Evolutionary conservation across 2,113 vertebrate genomes (phyloP), one percentile per base, ranked within the genome.

Genomic region (Lasiurus cinereus): DNA sequence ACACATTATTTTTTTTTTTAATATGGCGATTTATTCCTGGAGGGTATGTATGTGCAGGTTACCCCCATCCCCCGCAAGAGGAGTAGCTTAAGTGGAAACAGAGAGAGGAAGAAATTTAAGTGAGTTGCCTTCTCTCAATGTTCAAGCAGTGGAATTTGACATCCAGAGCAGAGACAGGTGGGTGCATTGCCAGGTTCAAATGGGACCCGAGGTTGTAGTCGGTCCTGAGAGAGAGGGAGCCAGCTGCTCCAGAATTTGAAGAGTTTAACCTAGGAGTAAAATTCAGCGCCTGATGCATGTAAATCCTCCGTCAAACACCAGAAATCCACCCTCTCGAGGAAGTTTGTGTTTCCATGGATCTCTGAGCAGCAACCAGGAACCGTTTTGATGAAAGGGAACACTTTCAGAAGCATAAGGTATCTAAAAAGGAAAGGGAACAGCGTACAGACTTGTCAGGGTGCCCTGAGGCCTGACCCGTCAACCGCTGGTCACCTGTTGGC

Each of bases 211-310:
- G 56, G 12, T 4, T 64, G 73, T 73, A 67, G 52, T 46, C 1
- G 8, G 27, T 74, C 59, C 27, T 93, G 43, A 39, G 1, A 66
- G 33, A 33, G 31, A 19, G 56, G 50, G 36, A 73, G 67, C 88
- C n/a, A 76, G 10, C 78, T 92, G 90, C 50, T 90, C 31, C 22
- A 85, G 94, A 93, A 48, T 93, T 90, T 73, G 80, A 82, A 66
- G 15, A 72, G 62, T 19, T 95, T 90, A 50, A 70, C 5, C 39
- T 56, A 36, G 39, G 72, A 90, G 39, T 76, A 33, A 59, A 88
- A 36, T 54, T 66, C 52, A 94, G 82, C 76, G 8, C 7, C 5
- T 4, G 14, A 39, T 62, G 39, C 6, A 22, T 31, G 10, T 54
- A 39, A 22, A 39, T 85, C 59, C 77, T 73, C 43, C 31, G 39